Evolutionary conservation across 2,113 vertebrate species (phyloP), one percentile per base, ranked within the genome.

Genomic region (Tragelaphus imberbis): DNA sequence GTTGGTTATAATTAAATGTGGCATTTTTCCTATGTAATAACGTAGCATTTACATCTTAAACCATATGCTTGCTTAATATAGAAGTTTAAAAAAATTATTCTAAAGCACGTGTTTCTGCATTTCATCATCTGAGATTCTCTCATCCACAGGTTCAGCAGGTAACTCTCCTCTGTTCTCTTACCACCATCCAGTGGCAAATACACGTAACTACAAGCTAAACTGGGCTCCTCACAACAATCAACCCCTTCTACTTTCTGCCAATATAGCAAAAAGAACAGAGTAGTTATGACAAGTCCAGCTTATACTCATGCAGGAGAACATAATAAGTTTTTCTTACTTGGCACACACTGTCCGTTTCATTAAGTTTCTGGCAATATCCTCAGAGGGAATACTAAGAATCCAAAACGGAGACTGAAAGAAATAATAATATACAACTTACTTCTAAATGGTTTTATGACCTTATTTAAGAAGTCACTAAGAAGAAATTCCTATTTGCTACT

Each of bases 311-410:
- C 51, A 81, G 77, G 17, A 93, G 47, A 94, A 88, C 47, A 84
- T 0, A 6, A 0, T 44, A 88, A 89, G 82, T 56, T 89, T 95
- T 71, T 94, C 99, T 99, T 99, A 99, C 99, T 99, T 99, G 98
- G 99, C 99, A 99, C 99, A 99, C 36, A 99, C 99, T 89, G 99
- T 99, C 98, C 99, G 98, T 85, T 99, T 99, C 99, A 99, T 99
- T 81, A 99, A 97, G 63, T 98, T 98, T 71, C 98, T 98, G 92
- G 99, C 99, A 98, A 99, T 99, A 14, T 99, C 99, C 98, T 99
- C 99, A 23, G 99, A 99, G 91, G 99, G 99, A 97, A 99, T 99
- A 91, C 71, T 98, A 88, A 99, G 99, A 97, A 99, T 99, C 99
- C 99, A 99, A 98, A 99, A 99, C 0, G 99, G 99, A 98, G 99